phyloP scores from a whole-genome alignment of 2,888 invertebrate genomes.

The Chironomus tentans region DNA sequence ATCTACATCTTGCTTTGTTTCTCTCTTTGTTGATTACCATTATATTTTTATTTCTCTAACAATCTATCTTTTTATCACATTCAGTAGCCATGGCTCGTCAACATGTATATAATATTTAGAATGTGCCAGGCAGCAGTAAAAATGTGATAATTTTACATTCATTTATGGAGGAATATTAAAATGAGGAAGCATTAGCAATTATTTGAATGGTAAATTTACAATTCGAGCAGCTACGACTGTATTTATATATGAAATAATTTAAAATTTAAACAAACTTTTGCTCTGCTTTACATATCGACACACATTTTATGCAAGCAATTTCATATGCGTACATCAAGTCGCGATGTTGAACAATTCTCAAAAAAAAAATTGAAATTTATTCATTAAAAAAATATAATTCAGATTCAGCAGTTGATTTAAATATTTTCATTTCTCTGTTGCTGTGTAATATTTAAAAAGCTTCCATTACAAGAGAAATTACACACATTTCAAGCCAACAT shows the following conservation, averaged over 20 bases:
- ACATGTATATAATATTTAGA: too few relatives aligned
- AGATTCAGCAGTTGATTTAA: neutral
- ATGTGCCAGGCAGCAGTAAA: neutral
- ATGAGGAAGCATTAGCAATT: neutral
- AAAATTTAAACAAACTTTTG: neutral
- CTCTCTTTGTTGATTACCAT: too few relatives aligned
- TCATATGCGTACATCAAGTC: neutral
- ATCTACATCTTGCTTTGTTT: too few relatives aligned
- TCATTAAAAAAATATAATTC: neutral
- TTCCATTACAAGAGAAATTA: neutral
- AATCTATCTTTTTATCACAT: too few relatives aligned
- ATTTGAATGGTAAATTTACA: neutral
- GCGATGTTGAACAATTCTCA: neutral
- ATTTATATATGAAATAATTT: neutral
- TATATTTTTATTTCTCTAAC: too few relatives aligned
- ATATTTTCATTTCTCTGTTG: too few relatives aligned
- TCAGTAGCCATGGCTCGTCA: too few relatives aligned
- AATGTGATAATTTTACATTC: neutral
- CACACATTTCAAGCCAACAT: neutral
- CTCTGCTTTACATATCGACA: neutral
- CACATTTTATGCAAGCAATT: constrained; percentile 1
- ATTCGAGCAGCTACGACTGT: neutral
- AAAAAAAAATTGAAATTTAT: too few relatives aligned
- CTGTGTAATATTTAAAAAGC: too few relatives aligned
- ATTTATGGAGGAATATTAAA: neutral